These are phyloP conservation scores for Sylvia atricapilla DNA, from an alignment of 2,113 vertebrate genomes.

Conservation along the genomic window DNA sequence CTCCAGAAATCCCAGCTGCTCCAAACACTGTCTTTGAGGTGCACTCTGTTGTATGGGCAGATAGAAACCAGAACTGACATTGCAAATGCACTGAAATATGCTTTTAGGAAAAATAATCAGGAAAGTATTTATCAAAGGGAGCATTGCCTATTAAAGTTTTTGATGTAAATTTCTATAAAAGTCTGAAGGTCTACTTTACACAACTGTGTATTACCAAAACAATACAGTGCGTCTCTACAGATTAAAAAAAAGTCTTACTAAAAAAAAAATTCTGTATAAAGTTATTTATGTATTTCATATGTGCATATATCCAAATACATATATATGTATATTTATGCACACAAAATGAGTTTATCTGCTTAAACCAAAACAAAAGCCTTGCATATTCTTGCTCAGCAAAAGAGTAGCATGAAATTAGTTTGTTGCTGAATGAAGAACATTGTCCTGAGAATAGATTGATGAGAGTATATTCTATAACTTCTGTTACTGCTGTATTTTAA, in stretches of 20 bases:
- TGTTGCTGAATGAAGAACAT: not conserved
- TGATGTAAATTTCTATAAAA: not conserved
- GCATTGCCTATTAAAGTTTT: not conserved
- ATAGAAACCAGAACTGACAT: not conserved
- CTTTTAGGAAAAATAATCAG: not conserved
- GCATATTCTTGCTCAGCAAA: not conserved
- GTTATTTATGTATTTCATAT: not conserved
- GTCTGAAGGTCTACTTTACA: not conserved
- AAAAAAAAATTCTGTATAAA: not conserved
- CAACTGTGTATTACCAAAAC: not conserved
- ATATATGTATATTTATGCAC: not conserved
- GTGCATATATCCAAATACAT: not conserved
- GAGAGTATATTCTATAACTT: not conserved
- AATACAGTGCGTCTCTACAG: not conserved
- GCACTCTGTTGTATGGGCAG: not conserved
- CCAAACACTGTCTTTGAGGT: not conserved
- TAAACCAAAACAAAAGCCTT: not conserved
- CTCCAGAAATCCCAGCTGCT: not conserved
- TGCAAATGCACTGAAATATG: not conserved
- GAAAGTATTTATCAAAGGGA: not conserved
- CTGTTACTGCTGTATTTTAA: not conserved
- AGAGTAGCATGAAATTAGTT: not conserved
- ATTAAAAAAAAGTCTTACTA: not conserved
- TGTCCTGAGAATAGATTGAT: not conserved
- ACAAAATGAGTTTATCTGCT: not conserved